Evolutionary conservation across 2,888 invertebrate species (phyloP).

Genomic region (Tiliacea aurago): DNA sequence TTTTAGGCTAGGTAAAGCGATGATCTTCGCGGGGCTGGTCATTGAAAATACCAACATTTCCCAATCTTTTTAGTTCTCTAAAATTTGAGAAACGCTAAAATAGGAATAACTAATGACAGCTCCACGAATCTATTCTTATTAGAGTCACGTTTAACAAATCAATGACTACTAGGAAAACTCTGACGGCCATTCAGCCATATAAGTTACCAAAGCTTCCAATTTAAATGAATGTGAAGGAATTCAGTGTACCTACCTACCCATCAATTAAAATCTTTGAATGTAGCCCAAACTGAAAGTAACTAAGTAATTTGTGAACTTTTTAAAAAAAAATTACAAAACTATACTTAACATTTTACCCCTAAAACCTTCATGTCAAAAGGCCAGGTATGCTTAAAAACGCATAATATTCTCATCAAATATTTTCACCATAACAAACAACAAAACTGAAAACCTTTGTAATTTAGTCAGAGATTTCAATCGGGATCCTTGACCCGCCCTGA

Average conservation of each 20-base stretch:
- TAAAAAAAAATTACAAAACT: not conserved
- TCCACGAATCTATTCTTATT: not conserved
- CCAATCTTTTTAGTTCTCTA: not conserved
- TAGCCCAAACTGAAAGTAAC: not conserved
- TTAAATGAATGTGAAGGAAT: not conserved
- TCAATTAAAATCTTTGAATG: conserved; percentile 2
- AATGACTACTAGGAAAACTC: conserved; percentile 44
- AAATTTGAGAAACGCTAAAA: not conserved
- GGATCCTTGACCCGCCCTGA: conserved; percentile 55
- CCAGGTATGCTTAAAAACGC: conserved; percentile 45
- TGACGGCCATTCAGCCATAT: not conserved
- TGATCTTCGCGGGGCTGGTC: no score
- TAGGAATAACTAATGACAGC: not conserved
- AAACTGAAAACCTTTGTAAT: conserved; percentile 37
- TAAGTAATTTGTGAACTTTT: no score
- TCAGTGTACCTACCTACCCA: no score
- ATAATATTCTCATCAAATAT: conserved; percentile 47
- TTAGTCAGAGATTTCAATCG: conserved; percentile 60
- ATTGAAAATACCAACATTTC: not conserved
- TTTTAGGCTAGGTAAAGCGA: not conserved
- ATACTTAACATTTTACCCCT: conserved; percentile 10
- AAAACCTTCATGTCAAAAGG: conserved; percentile 32
- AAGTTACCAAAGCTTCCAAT: not conserved
- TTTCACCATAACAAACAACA: conserved; percentile 19
- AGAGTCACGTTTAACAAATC: conserved; percentile 25